A percentile compares a stretch with the other conserved stretches of the same genome.
These are phyloP conservation scores for Phocoena phocoena DNA, from an alignment of 2,113 vertebrate genomes.

Conservation along the genomic window DNA sequence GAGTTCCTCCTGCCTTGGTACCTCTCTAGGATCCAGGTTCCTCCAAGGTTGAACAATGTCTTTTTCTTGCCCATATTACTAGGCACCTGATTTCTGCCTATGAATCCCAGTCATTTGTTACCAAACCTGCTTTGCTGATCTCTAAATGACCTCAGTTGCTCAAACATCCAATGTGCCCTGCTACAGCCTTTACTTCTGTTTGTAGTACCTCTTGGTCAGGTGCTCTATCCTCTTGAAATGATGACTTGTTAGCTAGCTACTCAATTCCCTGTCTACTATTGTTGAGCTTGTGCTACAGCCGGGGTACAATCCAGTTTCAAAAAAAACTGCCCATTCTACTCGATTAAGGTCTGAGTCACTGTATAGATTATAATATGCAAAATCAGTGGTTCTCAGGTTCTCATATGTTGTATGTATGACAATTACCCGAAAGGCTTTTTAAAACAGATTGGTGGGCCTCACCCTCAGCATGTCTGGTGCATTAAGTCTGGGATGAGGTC, in stretches of 20 bases:
- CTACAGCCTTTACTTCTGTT: not conserved
- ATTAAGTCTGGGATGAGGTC: not conserved
- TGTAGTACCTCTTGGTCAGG: not conserved
- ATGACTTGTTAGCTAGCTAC: not conserved
- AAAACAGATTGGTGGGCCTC: not conserved
- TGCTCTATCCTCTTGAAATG: not conserved
- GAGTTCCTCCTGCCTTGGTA: not conserved
- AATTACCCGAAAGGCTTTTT: not conserved
- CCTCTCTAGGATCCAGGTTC: not conserved
- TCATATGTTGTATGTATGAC: not conserved
- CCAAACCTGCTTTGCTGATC: not conserved
- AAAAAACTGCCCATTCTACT: not conserved
- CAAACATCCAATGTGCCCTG: accelerated
- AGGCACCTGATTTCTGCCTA: not conserved
- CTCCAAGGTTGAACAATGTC: not conserved
- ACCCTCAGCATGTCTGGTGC: not conserved
- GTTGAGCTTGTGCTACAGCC: not conserved
- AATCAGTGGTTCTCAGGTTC: not conserved
- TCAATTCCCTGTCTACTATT: not conserved
- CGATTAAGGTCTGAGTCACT: not conserved
- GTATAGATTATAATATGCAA: not conserved
- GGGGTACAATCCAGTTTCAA: not conserved
- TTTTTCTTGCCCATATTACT: not conserved
- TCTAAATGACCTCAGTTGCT: not conserved
- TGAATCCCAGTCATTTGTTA: not conserved